phyloP scores from a whole-genome alignment of 1,140 invertebrate genomes.

The Bombus affinis region DNA sequence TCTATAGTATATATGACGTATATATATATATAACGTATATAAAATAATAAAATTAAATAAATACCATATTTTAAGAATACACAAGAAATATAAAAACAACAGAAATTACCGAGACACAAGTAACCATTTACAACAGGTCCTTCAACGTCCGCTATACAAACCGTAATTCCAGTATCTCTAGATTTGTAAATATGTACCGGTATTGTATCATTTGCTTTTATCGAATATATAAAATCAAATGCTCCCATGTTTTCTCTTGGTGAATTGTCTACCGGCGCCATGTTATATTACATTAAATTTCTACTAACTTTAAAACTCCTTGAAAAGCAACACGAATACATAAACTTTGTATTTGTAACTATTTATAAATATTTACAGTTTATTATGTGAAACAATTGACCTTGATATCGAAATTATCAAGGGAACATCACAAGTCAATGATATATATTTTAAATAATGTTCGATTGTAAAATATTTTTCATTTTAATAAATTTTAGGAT shows the following conservation, averaged over 20 bases:
- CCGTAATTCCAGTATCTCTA: conserved; percentile 88
- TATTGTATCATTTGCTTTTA: conserved; percentile 87
- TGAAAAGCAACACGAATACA: background rate
- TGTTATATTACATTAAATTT: conserved; percentile 63
- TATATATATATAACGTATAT: no score
- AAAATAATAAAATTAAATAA: background rate
- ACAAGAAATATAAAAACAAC: conserved; percentile 14
- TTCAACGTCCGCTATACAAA: conserved; percentile 92
- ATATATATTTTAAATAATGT: background rate
- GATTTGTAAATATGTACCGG: conserved; percentile 93
- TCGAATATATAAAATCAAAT: conserved; percentile 86
- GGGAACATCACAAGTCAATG: background rate
- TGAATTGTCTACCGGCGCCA: conserved; percentile 83
- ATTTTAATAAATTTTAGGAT: background rate
- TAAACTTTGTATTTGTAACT: no score
- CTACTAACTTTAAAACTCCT: background rate
- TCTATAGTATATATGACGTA: no score
- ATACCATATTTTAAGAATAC: conserved; percentile 1
- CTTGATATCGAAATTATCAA: background rate
- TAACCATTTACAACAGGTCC: conserved; percentile 94
- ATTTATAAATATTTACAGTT: background rate
- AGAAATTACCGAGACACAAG: conserved; percentile 90
- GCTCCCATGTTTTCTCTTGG: conserved; percentile 79
- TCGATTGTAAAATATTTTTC: background rate
- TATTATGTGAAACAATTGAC: background rate